Evolutionary conservation across 2,888 invertebrate species (phyloP), one percentile per base, ranked within the genome.

Genomic region (Perithous albicinctus): DNA sequence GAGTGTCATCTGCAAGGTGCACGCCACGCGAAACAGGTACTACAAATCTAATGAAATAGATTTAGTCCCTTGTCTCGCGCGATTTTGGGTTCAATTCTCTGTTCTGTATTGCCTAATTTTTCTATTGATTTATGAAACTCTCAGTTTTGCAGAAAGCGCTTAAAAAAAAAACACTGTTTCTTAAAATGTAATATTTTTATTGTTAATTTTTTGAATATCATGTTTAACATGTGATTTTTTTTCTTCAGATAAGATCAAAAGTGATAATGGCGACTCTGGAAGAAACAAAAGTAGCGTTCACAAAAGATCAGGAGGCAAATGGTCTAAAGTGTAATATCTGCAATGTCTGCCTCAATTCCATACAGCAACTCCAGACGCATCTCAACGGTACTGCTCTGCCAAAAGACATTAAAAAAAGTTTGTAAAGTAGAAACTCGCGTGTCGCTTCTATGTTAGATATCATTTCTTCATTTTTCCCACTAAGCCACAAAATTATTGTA

Each of bases 341-440:
- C 87, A 93, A 92, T 84, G 93, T 93, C 48, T 92, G 92, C 78
- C 90, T 94, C 26, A 94, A 94, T 85, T 94, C 94, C 1, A 92
- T 93, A 76, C 92, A 93, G 63, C 94, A 94, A 83, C 90, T 94
- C 6, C 93, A 93, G 85, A 93, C 93, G 84, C 93, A 93, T 87
- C 87, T 93, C 35, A 93, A 92, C 85, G 92, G 92, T 91, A 90
- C 51, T 32, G 48, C n/a, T 51, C 54, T 51, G 10, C 23, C 43
- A 43, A 3, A 5, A 43, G n/a, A 43, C 1, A 43, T 23, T n/a
- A n/a, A n/a, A n/a, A n/a, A n/a, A n/a, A n/a, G n/a, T n/a, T n/a
- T n/a, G n/a, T n/a, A n/a, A n/a, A n/a, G n/a, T n/a, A n/a, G n/a
- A n/a, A n/a, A n/a, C n/a, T n/a, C n/a, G n/a, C n/a, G n/a, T n/a